These are phyloP conservation scores for Nothobranchius kuhntae DNA, from an alignment of 2,113 vertebrate species.

Conservation along the genomic window DNA sequence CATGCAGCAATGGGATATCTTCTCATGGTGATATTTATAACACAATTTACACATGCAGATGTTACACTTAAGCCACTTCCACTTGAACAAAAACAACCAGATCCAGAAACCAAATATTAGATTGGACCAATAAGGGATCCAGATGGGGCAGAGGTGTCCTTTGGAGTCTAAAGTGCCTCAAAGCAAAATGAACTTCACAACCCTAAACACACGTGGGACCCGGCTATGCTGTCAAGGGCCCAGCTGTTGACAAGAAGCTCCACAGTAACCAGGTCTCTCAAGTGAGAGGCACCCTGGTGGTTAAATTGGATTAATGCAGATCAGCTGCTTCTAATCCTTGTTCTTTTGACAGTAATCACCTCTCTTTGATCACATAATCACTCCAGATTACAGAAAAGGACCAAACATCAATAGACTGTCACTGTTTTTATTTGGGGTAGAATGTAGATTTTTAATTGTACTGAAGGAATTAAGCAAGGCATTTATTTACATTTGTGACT, in stretches of 20 bases:
- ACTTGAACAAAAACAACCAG: conserved; percentile 3
- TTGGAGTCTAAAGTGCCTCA: conserved; percentile 42
- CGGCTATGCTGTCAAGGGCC: conserved; percentile 62
- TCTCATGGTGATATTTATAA: not conserved
- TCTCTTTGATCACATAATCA: conserved; percentile 28
- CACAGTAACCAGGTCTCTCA: conserved; percentile 23
- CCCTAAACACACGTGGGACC: conserved; percentile 74
- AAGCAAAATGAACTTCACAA: conserved; percentile 49
- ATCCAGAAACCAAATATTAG: not conserved
- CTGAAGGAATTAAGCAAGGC: not conserved
- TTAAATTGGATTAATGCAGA: conserved; percentile 44
- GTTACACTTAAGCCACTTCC: not conserved
- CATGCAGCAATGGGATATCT: not conserved
- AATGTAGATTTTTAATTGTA: not conserved
- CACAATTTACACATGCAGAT: not conserved
- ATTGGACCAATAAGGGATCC: conserved; percentile 2
- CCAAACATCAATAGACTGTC: not conserved
- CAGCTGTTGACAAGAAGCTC: conserved; percentile 57
- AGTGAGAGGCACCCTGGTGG: conserved; percentile 38
- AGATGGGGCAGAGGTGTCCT: conserved; percentile 23
- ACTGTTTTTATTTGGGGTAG: not conserved
- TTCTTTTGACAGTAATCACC: conserved; percentile 42
- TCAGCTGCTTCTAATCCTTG: conserved; percentile 29
- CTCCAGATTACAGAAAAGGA: conserved; percentile 6
- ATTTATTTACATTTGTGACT: not conserved